A percentile compares a stretch with the other conserved stretches of the same genome.
These are phyloP conservation scores for Poecile montanus DNA, from an alignment of 2,797 vertebrate genomes.

Conservation along the genomic window DNA sequence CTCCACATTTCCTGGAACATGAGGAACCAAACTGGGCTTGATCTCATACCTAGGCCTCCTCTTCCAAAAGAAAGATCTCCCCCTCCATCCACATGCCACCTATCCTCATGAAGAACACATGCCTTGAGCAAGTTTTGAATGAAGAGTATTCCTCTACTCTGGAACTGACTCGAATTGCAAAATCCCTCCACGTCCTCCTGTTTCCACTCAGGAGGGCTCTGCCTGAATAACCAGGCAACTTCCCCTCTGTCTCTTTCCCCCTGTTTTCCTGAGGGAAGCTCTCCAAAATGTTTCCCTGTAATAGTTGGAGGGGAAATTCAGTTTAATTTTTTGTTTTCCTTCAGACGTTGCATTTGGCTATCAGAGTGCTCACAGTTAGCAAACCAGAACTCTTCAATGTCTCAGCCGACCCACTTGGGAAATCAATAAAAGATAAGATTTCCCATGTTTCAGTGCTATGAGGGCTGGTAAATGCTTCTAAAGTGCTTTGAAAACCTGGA, in stretches of 20 bases:
- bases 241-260: not conserved
- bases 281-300: not conserved
- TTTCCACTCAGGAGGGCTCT: not conserved
- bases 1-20: not conserved
- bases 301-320: not conserved
- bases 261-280: not conserved
- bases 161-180: not conserved
- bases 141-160: not conserved
- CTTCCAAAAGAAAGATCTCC: not conserved
- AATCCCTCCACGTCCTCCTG: not conserved
- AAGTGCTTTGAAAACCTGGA: slow-evolving; percentile 8
- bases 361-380: not conserved
- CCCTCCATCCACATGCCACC: not conserved
- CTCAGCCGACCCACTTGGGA: not conserved
- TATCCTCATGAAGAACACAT: rapidly evolving
- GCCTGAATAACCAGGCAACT: not conserved
- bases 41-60: not conserved
- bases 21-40: not conserved
- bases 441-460: not conserved
- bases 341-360: not conserved
- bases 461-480: not conserved
- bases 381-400: not conserved
- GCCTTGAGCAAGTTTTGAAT: not conserved
- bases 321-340: slow-evolving; percentile 11
- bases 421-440: slow-evolving; percentile 37